Conservation (phyloP, 2,888 invertebrate genomes). For the Athrips mouffetella region DNA sequence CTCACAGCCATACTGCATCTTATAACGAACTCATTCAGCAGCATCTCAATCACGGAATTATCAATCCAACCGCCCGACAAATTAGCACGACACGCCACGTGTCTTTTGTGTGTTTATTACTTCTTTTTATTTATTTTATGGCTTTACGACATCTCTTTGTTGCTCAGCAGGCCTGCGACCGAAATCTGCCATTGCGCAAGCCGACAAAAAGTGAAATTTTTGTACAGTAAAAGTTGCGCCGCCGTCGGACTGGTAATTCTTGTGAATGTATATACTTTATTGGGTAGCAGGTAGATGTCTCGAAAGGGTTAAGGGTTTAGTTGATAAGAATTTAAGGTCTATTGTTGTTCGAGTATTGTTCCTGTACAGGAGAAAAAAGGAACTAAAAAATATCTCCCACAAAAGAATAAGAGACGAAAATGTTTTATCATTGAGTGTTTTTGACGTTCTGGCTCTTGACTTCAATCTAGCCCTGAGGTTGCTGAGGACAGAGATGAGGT, state of each 20-base stretch:
- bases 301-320: conserved; percentile 3
- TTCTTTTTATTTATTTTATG: conserved; percentile 28
- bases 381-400: too few relatives aligned
- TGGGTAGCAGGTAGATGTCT: background rate
- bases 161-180: conserved; percentile 18
- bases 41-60: conserved; percentile 33
- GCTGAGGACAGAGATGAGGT: too few relatives aligned
- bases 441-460: too few relatives aligned
- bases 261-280: background rate
- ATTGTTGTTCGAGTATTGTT: background rate
- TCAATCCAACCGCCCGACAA: conserved; percentile 40
- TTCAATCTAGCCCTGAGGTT: too few relatives aligned
- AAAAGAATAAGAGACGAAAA: too few relatives aligned
- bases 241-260: conserved; percentile 21
- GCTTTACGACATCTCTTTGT: conserved; percentile 50
- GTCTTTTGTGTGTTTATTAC: conserved; percentile 9
- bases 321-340: background rate
- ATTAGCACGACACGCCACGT: conserved; percentile 53
- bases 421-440: too few relatives aligned
- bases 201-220: conserved; percentile 73
- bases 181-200: conserved; percentile 51
- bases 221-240: conserved; percentile 55
- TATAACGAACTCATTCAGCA: too few relatives aligned
- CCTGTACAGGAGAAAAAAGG: background rate
- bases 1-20: conserved; percentile 20